Conservation (phyloP, 2,888 invertebrate genomes). For the Galerucella calmariensis region DNA sequence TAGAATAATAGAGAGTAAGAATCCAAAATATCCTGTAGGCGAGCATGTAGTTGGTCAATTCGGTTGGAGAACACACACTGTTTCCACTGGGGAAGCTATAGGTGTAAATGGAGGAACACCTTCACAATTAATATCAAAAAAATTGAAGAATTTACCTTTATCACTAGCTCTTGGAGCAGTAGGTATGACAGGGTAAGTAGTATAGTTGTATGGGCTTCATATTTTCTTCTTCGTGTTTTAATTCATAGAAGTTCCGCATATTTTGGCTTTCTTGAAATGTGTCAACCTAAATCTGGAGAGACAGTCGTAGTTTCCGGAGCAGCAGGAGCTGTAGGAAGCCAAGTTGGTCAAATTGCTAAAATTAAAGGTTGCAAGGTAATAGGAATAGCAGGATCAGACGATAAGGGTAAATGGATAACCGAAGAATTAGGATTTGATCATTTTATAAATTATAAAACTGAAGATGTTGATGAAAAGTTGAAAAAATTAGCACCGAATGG, state of each 20-base stretch:
- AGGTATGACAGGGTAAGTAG: conserved; percentile 77
- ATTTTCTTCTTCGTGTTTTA: background rate
- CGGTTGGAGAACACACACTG: conserved; percentile 76
- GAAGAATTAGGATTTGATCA: conserved; percentile 75
- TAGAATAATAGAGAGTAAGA: conserved; percentile 76
- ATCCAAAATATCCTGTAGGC: conserved; percentile 73
- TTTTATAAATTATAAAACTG: conserved; percentile 79
- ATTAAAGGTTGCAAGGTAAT: conserved; percentile 76
- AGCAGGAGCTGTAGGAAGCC: conserved; percentile 82
- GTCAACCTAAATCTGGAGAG: conserved; percentile 77
- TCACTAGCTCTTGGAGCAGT: conserved; percentile 75
- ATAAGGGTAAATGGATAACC: conserved; percentile 75
- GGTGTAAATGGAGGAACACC: conserved; percentile 61
- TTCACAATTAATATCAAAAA: conserved; percentile 63
- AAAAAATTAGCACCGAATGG: conserved; percentile 74
- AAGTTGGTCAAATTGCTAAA: conserved; percentile 84
- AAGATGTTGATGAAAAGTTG: conserved; percentile 67
- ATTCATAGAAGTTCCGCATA: conserved; percentile 75
- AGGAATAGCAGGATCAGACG: conserved; percentile 78
- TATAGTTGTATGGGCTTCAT: background rate
- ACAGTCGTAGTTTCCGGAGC: conserved; percentile 80
- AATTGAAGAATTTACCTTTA: conserved; percentile 70
- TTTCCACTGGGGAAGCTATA: conserved; percentile 64
- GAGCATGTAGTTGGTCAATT: conserved; percentile 71
- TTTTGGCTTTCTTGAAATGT: conserved; percentile 79